A percentile compares a stretch with the other conserved stretches of the same genome.
phyloP scores from a whole-genome alignment of 2,113 vertebrate species.

The Echinops telfairi region DNA sequence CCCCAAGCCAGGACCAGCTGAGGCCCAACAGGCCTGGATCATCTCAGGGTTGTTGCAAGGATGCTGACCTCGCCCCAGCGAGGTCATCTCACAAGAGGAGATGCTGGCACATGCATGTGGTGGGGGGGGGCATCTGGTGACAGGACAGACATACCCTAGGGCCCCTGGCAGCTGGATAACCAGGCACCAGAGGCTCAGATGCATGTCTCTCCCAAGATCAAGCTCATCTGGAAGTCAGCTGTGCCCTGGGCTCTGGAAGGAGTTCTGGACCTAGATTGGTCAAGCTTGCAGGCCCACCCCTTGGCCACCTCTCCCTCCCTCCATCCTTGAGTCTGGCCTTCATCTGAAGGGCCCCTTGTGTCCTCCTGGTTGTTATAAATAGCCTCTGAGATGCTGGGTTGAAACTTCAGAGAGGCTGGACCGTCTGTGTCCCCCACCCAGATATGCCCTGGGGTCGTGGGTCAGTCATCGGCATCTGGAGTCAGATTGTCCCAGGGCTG shows the following conservation, averaged over 20 bases:
- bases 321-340: not conserved
- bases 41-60: not conserved
- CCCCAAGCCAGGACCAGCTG: not conserved
- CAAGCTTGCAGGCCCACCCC: not conserved
- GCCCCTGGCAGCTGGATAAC: not conserved
- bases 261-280: not conserved
- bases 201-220: constrained; percentile 66
- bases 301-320: not conserved
- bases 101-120: not conserved
- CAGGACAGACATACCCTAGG: constrained; percentile 25
- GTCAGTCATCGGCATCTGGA: constrained; percentile 50
- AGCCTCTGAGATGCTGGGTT: not conserved
- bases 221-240: not conserved
- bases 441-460: not conserved
- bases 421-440: constrained; percentile 13
- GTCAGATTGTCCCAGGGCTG: not conserved
- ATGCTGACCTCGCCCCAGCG: not conserved
- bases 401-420: not conserved
- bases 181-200: constrained; percentile 28
- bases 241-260: not conserved
- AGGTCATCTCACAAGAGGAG: not conserved
- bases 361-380: not conserved
- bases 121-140: not conserved
- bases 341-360: not conserved
- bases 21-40: not conserved